Conservation (phyloP, 2,797 vertebrate species). For the Nasua narica region DNA sequence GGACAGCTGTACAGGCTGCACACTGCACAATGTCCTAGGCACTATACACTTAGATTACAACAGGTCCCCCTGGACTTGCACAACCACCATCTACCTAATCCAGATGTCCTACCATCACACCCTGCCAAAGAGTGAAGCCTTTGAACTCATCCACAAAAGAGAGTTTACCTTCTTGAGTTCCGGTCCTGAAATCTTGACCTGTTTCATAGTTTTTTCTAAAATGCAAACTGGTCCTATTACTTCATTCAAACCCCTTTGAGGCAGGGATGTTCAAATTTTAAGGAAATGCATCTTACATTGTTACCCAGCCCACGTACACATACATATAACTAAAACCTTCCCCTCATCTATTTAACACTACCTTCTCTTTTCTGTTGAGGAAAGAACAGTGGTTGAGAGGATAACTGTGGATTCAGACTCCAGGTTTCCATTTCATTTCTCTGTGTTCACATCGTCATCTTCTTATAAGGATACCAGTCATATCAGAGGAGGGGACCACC, state of each 20-base stretch:
- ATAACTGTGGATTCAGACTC: background rate
- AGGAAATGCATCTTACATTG: background rate
- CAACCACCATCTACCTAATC: background rate
- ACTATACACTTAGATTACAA: background rate
- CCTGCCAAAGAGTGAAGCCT: background rate
- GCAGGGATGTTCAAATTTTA: background rate
- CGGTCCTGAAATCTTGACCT: background rate
- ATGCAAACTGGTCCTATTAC: background rate
- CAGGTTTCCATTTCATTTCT: background rate
- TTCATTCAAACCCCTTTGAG: background rate
- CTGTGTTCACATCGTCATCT: background rate
- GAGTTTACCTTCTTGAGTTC: background rate
- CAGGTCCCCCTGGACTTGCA: background rate
- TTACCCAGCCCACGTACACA: background rate
- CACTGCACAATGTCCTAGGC: background rate
- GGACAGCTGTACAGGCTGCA: background rate
- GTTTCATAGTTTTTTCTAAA: background rate
- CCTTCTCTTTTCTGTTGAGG: background rate
- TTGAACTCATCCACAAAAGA: background rate
- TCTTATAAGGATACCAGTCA: background rate
- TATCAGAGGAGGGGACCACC: background rate
- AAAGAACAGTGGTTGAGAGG: background rate
- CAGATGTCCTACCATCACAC: background rate
- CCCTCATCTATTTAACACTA: background rate
- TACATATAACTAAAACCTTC: background rate